phyloP scores from a whole-genome alignment of 1,140 invertebrate genomes.

The Drosophila burlai region DNA sequence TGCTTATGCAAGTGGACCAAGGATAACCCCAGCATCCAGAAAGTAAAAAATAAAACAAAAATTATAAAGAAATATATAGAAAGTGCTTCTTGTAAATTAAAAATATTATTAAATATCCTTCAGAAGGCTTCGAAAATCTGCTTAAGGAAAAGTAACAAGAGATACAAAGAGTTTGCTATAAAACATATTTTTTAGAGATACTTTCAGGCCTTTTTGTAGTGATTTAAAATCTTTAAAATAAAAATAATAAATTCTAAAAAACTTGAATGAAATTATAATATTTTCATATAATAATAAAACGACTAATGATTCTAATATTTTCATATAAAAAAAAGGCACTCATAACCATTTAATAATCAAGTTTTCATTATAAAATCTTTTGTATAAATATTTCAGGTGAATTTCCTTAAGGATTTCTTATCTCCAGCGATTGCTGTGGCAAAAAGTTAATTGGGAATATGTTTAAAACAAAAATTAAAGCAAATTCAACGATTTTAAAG shows the following conservation, averaged over 20 bases:
- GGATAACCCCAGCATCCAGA: constrained; percentile 38
- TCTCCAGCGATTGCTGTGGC: neutral
- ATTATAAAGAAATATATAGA: neutral
- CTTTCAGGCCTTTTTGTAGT: neutral
- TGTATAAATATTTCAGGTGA: too few species aligned
- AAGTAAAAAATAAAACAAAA: neutral
- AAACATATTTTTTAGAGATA: neutral
- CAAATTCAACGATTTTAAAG: neutral
- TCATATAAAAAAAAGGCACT: too few species aligned
- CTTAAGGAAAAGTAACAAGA: too few species aligned
- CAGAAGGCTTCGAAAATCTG: neutral
- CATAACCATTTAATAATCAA: neutral
- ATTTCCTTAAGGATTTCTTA: neutral
- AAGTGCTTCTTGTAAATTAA: neutral
- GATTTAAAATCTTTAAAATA: neutral
- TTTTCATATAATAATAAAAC: too few species aligned
- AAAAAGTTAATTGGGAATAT: neutral
- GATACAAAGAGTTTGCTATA: neutral
- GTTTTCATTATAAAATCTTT: too few species aligned
- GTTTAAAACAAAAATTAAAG: neutral
- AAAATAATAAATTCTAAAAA: too few species aligned
- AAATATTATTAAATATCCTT: neutral
- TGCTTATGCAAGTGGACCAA: constrained; percentile 68
- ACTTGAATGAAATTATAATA: too few species aligned
- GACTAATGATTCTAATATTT: too few species aligned